Evolutionary conservation across 2,888 invertebrate species (phyloP), one percentile per base, ranked within the genome.

Genomic region (Antitype chi): DNA sequence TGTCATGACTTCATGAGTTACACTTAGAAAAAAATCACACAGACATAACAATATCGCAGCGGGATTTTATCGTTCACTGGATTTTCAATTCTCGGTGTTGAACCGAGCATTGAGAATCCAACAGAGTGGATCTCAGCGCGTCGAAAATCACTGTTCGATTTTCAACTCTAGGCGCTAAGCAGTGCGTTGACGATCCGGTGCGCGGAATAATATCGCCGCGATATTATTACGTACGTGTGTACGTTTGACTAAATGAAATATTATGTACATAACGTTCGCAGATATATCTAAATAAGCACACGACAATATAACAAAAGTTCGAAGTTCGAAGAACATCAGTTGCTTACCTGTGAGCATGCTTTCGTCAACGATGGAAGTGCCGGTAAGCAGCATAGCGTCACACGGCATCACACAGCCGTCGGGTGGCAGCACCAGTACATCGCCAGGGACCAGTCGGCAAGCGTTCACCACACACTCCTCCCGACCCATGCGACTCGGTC

Each of bases 291-390:
- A 76, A 28, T 52, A 77, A 77, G 76, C 66, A 49, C 53, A 60
- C 13, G 11, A 15, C 6, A 52, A 59, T 5, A 23, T 17, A 47
- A 32, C 23, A 60, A 25, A 23, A 59, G 32, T 2, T 49, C 60
- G 20, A 47, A 53, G 25, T 32, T 28, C 53, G 28, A n/a, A 32
- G 15, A 28, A n/a, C 28, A 43, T 32, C 17, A 49, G 15, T 47
- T 53, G 28, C 52, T 2, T 92, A 98, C 98, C 99, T 82, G 99
- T 99, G 7, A 99, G 97, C 98, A 99, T 99, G 91, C 99, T 98
- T 95, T 99, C 99, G 92, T 99, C 99, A 76, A 99, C 98, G 87
- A 99, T 98, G 90, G 98, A 99, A 62, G 98, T 98, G 63, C 99
- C 99, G 38, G 98, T 98, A 38, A 99, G 96, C 47, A 99, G 96